Evolutionary conservation across 2,797 vertebrate species (phyloP), one percentile per base, ranked within the genome.

Genomic region (Syngnathus acus): DNA sequence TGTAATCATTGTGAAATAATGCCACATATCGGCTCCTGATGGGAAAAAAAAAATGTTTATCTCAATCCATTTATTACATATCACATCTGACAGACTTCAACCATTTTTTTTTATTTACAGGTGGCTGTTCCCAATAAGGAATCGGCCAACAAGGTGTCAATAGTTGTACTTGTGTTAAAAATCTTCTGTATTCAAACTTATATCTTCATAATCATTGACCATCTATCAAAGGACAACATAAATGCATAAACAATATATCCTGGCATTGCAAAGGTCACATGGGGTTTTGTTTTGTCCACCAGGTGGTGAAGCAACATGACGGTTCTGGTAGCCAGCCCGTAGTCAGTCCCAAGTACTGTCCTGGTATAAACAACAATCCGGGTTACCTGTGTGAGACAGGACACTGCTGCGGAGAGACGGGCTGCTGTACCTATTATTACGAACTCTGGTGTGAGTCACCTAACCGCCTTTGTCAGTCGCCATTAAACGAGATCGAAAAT

Each of bases 341-440:
- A 37, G 72, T 86, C 77, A 87, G 86, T 66, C 82, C 88, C 43
- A 89, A 93, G 84, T 92, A 89, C 78, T 97, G 95, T 80, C 92
- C 94, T 0, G 95, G 94, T 63, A 87, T 92, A 48, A 93, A 93
- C 85, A 93, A 90, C 86, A 92, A 91, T 68, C 92, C 90, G 64
- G 93, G 93, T 51, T 97, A 95, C 83, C 90, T 94, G 80, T 96
- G 95, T 88, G 95, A 95, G 78, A 95, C 92, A 0, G 95, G 95
- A 32, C 94, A 95, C 90, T 97, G 95, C 91, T 96, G 95, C 13
- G 95, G 94, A 72, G 95, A 96, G 87, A 95, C 91, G 1, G 94
- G 94, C 86, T 97, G 95, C 92, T 97, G 94, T 70, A 95, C 94
- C 70, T 95, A 95, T 89, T 96, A 95, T 84, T 96, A 95, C 75